Evolutionary conservation across 2,888 invertebrate genomes (phyloP).

Genomic region (Scelioninae gen. 1): DNA sequence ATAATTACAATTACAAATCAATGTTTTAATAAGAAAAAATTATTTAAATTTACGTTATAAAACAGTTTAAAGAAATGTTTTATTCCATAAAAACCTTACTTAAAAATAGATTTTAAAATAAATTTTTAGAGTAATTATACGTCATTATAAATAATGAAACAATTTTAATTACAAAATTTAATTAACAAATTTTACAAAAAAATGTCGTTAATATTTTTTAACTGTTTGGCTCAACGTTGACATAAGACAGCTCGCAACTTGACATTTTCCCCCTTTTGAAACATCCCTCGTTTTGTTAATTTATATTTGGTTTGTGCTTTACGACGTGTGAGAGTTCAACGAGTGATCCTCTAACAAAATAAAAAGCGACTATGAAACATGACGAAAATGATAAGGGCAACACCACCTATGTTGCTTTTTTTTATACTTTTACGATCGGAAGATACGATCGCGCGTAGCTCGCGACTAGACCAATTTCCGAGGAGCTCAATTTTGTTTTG

Average conservation of each 20-base stretch:
- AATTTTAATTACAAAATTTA: too few species aligned
- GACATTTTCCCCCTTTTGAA: constrained; percentile 48
- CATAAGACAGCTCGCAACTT: constrained; percentile 11
- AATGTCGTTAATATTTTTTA: too few species aligned
- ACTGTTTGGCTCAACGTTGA: constrained; percentile 12
- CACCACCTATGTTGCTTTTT: constrained; percentile 54
- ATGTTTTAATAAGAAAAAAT: too few species aligned
- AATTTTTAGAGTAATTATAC: too few species aligned
- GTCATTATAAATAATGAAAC: too few species aligned
- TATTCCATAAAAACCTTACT: too few species aligned
- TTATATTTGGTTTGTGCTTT: constrained; percentile 69
- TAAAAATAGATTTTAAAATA: too few species aligned
- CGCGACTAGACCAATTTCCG: constrained; percentile 10
- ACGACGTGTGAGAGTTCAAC: constrained; percentile 61
- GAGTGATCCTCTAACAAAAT: constrained; percentile 53
- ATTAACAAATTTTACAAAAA: background rate
- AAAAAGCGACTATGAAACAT: constrained; percentile 40
- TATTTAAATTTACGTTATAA: too few species aligned
- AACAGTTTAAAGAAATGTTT: too few species aligned
- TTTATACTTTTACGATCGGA: constrained; percentile 46
- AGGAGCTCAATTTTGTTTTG: constrained; percentile 7
- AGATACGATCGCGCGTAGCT: constrained; percentile 20
- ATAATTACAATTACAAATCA: too few species aligned
- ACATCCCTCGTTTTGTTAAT: constrained; percentile 65
- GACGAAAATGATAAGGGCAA: constrained; percentile 66